Evolutionary conservation across 1,140 invertebrate genomes (phyloP), one percentile per base, ranked within the genome.

Genomic region (Neotoxoptera formosana): DNA sequence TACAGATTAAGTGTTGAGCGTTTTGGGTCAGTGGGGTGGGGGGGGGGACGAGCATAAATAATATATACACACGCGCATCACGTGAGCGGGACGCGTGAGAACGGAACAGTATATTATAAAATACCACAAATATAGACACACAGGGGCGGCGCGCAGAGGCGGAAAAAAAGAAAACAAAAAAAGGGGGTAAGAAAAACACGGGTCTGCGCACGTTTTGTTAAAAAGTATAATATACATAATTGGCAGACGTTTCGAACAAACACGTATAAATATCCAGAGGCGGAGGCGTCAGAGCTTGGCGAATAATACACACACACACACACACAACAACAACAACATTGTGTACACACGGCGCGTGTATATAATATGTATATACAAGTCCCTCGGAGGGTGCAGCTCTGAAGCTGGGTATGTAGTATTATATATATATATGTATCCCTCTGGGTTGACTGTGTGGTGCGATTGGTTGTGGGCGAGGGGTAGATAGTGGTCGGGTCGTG

Each of bases 251-350:
- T 90, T n/a, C 56, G 89, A 67, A 90, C 53, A 67, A 90, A 90
- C 91, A 45, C 48, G 48, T 53, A 93, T 84, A 84, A 86, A 93
- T 86, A 84, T 84, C 91, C 48, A 83, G 76, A 53, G 91, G 91
- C 91, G 51, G 81, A 86, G 91, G 91, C 81, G 91, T 86, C 23
- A 41, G 76, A 92, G 91, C 91, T 92, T 83, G 91, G 89, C 89
- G 89, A 90, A 90, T 90, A 90, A 92, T 53, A 92, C 3, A 53
- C 91, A 34, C 45, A 23, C 90, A 91, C 67, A 67, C 36, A 67
- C 45, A 53, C 91, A 34, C 45, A 25, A 51, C 20, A 90, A 90
- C 30, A 88, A 92, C 47, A 83, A 20, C 91, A 41, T 56, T 89
- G 88, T 53, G 48, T 89, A 89, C 87, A 89, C 87, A 53, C 48